Conservation (phyloP, 1,140 invertebrate species). For the Maconellicoccus hirsutus region DNA sequence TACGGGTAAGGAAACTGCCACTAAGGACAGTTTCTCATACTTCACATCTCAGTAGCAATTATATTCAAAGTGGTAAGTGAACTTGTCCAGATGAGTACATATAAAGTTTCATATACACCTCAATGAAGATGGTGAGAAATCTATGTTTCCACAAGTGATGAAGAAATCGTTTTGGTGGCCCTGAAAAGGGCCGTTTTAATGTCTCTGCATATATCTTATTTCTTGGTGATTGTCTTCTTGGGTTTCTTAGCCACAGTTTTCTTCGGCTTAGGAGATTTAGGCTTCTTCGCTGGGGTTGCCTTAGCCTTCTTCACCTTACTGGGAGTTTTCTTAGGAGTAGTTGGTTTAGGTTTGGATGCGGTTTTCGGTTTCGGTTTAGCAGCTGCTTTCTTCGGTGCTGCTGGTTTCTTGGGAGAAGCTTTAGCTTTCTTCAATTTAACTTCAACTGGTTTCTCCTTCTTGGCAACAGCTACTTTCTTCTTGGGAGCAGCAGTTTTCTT, state of each 20-base stretch:
- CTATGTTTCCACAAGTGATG: not conserved
- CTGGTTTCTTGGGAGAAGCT: slow-evolving; percentile 24
- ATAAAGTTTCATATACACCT: too few species aligned
- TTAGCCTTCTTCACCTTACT: slow-evolving; percentile 29
- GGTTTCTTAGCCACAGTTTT: slow-evolving; percentile 26
- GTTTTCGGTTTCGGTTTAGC: not conserved
- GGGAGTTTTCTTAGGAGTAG: slow-evolving; percentile 17
- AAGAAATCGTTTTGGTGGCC: slow-evolving; percentile 30
- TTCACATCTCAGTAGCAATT: too few species aligned
- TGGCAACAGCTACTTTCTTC: slow-evolving; percentile 28
- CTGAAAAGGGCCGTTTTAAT: slow-evolving; percentile 33
- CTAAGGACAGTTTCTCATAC: too few species aligned
- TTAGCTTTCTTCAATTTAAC: slow-evolving; percentile 27
- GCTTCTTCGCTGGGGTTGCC: slow-evolving; percentile 25
- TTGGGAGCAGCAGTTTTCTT: slow-evolving; percentile 25
- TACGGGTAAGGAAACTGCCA: too few species aligned
- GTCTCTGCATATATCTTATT: not conserved
- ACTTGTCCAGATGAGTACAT: too few species aligned
- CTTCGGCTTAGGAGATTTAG: slow-evolving; percentile 21
- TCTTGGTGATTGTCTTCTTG: slow-evolving; percentile 25
- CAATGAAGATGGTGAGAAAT: too few species aligned
- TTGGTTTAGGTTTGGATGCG: slow-evolving; percentile 25
- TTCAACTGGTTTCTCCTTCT: slow-evolving; percentile 1
- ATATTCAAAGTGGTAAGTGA: too few species aligned
- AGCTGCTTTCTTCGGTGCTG: slow-evolving; percentile 20